phyloP scores from a whole-genome alignment of 2,888 invertebrate genomes.

The Kuschelorhynchus macadamiae region DNA sequence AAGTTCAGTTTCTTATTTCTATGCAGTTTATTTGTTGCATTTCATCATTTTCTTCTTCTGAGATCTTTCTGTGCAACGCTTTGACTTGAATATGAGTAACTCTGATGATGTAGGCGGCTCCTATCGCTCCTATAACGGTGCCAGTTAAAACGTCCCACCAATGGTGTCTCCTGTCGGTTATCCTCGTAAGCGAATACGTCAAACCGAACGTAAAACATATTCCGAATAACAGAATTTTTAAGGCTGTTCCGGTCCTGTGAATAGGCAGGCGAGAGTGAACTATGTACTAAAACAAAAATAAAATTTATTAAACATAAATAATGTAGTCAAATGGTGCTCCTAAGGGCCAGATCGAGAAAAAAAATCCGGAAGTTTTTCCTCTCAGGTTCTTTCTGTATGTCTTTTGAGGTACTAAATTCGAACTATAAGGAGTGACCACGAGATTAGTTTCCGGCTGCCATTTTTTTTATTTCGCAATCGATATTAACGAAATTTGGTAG shows the following conservation, averaged over 20 bases:
- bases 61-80: conserved; percentile 1
- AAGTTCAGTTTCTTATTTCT: no score
- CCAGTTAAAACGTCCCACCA: conserved; percentile 86
- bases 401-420: no score
- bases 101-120: conserved; percentile 23
- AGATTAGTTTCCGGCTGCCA: no score
- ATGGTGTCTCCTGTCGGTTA: conserved; percentile 82
- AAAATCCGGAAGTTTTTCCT: no score
- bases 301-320: background rate
- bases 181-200: conserved; percentile 77
- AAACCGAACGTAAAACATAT: conserved; percentile 75
- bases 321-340: background rate
- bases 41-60: background rate
- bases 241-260: conserved; percentile 68
- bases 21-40: background rate
- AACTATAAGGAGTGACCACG: no score
- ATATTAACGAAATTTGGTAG: no score
- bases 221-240: conserved; percentile 76
- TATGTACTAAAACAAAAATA: conserved; percentile 72
- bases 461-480: background rate
- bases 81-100: conserved; percentile 19
- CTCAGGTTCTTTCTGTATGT: no score
- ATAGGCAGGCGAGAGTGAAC: conserved; percentile 72
- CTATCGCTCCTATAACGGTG: conserved; percentile 71
- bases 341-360: background rate